Conservation (phyloP, 2,797 vertebrate genomes). For the Pelodytes ibericus region DNA sequence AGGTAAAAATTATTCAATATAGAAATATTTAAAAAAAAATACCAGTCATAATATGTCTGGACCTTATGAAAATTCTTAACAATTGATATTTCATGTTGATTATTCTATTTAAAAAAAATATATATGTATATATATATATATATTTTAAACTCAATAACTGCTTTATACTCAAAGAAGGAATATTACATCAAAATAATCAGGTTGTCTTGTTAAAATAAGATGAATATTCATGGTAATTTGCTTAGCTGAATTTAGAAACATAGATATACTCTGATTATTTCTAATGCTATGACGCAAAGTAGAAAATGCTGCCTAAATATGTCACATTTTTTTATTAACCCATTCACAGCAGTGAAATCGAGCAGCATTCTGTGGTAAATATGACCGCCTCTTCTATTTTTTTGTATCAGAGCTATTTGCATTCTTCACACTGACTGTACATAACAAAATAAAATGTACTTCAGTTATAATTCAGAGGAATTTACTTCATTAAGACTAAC, state of each 20-base stretch:
- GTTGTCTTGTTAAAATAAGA: not conserved
- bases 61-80: too few relatives aligned
- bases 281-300: not conserved
- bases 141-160: too few relatives aligned
- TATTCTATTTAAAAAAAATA: too few relatives aligned
- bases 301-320: not conserved
- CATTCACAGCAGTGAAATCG: not conserved
- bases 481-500: not conserved
- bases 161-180: not conserved
- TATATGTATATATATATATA: too few relatives aligned
- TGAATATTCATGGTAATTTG: not conserved
- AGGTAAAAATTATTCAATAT: too few relatives aligned
- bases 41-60: too few relatives aligned
- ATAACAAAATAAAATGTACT: not conserved
- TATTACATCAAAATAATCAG: conserved; percentile 5
- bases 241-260: not conserved
- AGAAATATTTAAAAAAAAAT: too few relatives aligned
- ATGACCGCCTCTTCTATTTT: too few relatives aligned
- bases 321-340: not conserved
- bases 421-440: not conserved
- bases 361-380: not conserved
- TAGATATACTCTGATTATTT: not conserved
- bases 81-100: too few relatives aligned
- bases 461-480: not conserved
- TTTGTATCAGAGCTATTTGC: not conserved